Evolutionary conservation across 2,797 vertebrate species (phyloP).

Genomic region (Malacoctenus gilli): DNA sequence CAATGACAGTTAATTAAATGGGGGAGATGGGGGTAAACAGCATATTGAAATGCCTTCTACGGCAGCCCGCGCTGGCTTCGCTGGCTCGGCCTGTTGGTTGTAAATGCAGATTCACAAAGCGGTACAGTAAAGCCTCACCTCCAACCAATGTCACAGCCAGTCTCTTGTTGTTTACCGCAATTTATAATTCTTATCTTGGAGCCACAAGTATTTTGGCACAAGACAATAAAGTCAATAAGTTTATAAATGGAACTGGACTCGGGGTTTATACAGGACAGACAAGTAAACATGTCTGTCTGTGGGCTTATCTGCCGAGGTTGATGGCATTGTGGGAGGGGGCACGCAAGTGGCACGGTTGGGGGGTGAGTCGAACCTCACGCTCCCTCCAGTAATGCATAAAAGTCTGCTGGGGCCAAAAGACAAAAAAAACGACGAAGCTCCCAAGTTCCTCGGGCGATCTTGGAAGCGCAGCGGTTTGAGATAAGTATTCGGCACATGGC

Average conservation of each 20-base stretch:
- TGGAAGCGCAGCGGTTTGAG: no score
- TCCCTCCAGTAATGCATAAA: no score
- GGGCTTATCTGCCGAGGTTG: no score
- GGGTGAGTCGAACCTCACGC: no score
- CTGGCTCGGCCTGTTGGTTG: slow-evolving; percentile 46
- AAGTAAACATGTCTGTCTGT: slow-evolving; percentile 31
- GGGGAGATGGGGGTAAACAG: slow-evolving; percentile 68
- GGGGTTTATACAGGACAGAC: slow-evolving; percentile 24
- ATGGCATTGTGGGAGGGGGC: no score
- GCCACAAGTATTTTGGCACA: slow-evolving; percentile 19
- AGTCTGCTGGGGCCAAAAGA: no score
- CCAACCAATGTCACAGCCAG: slow-evolving; percentile 6
- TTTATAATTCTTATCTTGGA: slow-evolving; percentile 52
- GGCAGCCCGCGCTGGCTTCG: slow-evolving; percentile 42
- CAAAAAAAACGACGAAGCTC: no score
- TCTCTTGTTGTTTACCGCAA: slow-evolving; percentile 34
- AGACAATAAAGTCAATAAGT: slow-evolving; percentile 51
- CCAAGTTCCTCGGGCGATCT: no score
- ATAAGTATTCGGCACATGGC: no score
- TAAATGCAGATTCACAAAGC: slow-evolving; percentile 59
- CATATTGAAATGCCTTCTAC: slow-evolving; percentile 62
- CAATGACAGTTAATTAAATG: slow-evolving; percentile 77
- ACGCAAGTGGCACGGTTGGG: no score
- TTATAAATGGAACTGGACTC: slow-evolving; percentile 55
- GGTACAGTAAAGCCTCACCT: slow-evolving; percentile 27